These are phyloP conservation scores for Drosophila rufa DNA, from an alignment of 1,140 invertebrate genomes.

Conservation along the genomic window DNA sequence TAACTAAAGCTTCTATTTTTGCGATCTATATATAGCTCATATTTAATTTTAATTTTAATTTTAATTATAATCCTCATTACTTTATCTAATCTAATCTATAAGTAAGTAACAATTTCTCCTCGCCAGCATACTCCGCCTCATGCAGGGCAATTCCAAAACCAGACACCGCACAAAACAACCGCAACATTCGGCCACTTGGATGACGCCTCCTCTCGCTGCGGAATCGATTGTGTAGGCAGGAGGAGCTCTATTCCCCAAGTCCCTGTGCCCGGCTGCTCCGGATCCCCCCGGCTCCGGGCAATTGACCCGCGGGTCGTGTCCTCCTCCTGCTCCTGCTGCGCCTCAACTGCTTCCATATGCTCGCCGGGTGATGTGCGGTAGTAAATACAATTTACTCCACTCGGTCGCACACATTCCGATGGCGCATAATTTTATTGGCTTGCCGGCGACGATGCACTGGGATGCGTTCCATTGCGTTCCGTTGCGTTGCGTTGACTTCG, in stretches of 20 bases:
- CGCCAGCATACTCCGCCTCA: not conserved
- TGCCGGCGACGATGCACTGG: conserved; percentile 34
- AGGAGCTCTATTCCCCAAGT: conserved; percentile 7
- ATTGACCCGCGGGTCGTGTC: conserved; percentile 35
- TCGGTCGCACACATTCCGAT: conserved; percentile 71
- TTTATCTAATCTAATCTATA: no score
- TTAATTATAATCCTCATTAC: no score
- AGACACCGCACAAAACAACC: conserved; percentile 24
- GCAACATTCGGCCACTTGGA: conserved; percentile 42
- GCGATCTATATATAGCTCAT: no score
- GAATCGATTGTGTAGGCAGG: conserved; percentile 29
- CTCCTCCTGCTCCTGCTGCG: not conserved
- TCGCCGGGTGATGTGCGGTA: conserved; percentile 35
- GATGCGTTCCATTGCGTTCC: conserved; percentile 25
- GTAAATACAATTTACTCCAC: conserved; percentile 79
- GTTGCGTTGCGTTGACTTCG: conserved; percentile 44
- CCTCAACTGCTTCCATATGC: conserved; percentile 46
- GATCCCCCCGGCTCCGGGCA: conserved; percentile 11
- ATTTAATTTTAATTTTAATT: not conserved
- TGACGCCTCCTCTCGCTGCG: conserved; percentile 5
- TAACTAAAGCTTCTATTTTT: not conserved
- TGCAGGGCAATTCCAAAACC: conserved; percentile 13
- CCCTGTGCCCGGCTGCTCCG: not conserved
- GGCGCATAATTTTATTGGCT: conserved; percentile 81
- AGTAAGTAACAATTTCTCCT: not conserved